These are phyloP conservation scores for Dugesia japonica DNA, from an alignment of 2,888 invertebrate species.

Conservation along the genomic window DNA sequence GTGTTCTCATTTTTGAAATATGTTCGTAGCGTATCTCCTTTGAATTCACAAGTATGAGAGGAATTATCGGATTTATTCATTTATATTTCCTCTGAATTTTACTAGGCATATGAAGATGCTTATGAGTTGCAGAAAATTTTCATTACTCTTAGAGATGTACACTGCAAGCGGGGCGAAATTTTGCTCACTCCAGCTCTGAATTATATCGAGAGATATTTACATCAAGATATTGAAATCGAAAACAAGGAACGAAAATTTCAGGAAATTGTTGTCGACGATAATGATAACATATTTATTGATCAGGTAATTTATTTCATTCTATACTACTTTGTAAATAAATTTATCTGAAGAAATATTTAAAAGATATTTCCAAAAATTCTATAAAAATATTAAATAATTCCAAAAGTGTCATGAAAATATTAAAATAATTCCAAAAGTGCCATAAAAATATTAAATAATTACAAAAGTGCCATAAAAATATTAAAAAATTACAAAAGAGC, in stretches of 20 bases:
- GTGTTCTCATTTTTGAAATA: constrained; percentile 76
- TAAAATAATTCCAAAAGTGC: too few species aligned
- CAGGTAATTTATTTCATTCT: background rate
- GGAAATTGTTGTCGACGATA: background rate
- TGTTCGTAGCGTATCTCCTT: constrained; percentile 68
- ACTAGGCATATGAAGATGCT: constrained; percentile 79
- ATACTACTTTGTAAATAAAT: background rate
- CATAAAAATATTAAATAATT: too few species aligned
- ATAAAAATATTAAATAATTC: too few species aligned
- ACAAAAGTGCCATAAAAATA: too few species aligned
- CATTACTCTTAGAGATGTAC: constrained; percentile 56
- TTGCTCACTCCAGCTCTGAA: constrained; percentile 70
- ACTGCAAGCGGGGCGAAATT: constrained; percentile 64
- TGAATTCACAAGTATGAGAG: constrained; percentile 59
- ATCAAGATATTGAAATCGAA: constrained; percentile 50
- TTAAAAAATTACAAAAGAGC: too few species aligned
- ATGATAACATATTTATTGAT: background rate
- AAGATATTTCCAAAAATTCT: constrained; percentile 53
- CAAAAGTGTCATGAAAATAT: too few species aligned
- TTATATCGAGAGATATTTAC: constrained; percentile 63
- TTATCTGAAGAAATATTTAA: background rate
- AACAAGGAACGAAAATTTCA: background rate
- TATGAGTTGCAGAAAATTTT: constrained; percentile 78
- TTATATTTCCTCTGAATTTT: background rate
- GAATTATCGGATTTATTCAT: too few species aligned